Conservation (phyloP, 2,797 vertebrate genomes). For the Galaxias olidus region DNA sequence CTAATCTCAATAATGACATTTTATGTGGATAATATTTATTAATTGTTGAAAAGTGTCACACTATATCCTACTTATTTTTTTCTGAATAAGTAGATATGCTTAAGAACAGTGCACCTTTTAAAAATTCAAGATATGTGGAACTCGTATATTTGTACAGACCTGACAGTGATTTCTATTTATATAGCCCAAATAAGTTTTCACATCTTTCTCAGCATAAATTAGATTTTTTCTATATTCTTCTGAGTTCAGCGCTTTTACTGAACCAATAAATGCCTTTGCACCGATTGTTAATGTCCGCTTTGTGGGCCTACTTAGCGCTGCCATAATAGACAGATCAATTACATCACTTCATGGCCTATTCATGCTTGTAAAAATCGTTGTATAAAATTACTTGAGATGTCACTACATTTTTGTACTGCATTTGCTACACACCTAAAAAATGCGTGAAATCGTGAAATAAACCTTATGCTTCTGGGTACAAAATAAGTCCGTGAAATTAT, state of each 20-base stretch:
- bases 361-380: neutral
- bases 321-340: slow-evolving; percentile 34
- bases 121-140: neutral
- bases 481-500: slow-evolving; percentile 26
- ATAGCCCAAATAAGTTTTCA: slow-evolving; percentile 38
- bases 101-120: too few species aligned
- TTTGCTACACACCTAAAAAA: too few species aligned
- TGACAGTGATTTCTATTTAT: slow-evolving; percentile 31
- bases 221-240: slow-evolving; percentile 56
- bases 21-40: too few species aligned
- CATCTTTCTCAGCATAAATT: slow-evolving; percentile 51
- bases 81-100: too few species aligned
- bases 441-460: too few species aligned
- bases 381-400: neutral
- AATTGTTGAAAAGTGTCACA: too few species aligned
- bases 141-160: slow-evolving; percentile 39
- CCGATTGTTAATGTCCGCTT: slow-evolving; percentile 57
- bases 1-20: too few species aligned
- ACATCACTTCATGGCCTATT: slow-evolving; percentile 20
- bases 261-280: slow-evolving; percentile 56
- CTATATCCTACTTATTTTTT: too few species aligned
- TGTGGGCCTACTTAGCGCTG: slow-evolving; percentile 45
- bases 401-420: neutral
- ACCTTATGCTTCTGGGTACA: too few species aligned
- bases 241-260: slow-evolving; percentile 47